Evolutionary conservation across 2,888 invertebrate species (phyloP), one percentile per base, ranked within the genome.

Genomic region (Lithophane socia): DNA sequence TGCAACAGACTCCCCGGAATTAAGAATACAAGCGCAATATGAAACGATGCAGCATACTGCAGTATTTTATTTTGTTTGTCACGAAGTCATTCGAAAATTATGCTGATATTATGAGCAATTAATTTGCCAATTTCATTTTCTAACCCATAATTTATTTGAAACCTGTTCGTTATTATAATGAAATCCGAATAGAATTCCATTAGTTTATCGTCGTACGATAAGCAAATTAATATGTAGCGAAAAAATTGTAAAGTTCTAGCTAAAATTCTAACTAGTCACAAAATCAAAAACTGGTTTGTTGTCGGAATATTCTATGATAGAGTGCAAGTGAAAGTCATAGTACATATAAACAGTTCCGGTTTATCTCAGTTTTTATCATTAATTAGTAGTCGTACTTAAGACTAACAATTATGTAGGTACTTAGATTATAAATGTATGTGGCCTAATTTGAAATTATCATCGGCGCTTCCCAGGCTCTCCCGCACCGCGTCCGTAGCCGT

Each of bases 271-370:
- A 91, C 92, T 91, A 90, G 92, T 91, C 89, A 91, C 87, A 88
- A 92, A 91, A 90, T 89, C 83, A 87, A 91, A 91, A 96, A 96
- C 96, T 92, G 94, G 96, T 96, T 95, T 95, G 90, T 89, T 92
- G 92, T 93, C 90, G 90, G 93, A 95, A 94, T 96, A 95, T 95
- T 94, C 92, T 93, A 92, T 94, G 95, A 95, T 95, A 92, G 94
- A 95, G 94, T 95, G 94, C 92, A 94, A 96, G 96, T 96, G 96
- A 96, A 96, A 96, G 96, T 96, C 93, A 94, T 94, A 93, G 94
- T 94, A 93, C 92, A 92, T 90, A 91, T 92, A 94, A 93, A 94
- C 91, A 95, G 94, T 95, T 95, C 95, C 96, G 95, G 95, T 94
- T 95, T 93, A 92, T 93, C 92, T 92, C 83, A 89, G 87, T 89